A percentile compares a stretch with the other conserved stretches of the same genome.
Evolutionary conservation across 2,113 vertebrate genomes (phyloP).

Genomic region (Pomatostomus ruficeps): DNA sequence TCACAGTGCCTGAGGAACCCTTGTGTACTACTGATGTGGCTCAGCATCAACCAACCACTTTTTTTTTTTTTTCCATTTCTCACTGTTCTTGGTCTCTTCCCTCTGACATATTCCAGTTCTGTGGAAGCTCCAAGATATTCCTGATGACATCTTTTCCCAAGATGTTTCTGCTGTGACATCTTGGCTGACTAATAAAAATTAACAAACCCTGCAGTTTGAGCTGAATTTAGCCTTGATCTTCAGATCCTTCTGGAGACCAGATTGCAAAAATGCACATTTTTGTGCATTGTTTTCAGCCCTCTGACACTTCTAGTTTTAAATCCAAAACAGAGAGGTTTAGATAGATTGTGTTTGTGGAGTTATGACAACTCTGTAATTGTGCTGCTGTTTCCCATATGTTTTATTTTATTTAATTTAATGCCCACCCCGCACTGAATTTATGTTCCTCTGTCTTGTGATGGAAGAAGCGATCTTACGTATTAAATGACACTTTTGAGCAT

Average conservation of each 20-base stretch:
- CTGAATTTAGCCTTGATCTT: neutral
- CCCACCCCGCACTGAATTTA: neutral
- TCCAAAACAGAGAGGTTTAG: neutral
- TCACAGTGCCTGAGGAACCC: neutral
- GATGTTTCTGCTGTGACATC: neutral
- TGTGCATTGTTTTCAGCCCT: neutral
- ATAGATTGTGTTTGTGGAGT: neutral
- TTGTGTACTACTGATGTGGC: rapidly evolving
- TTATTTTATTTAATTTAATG: neutral
- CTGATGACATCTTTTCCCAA: neutral
- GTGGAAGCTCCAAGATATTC: neutral
- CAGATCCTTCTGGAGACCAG: neutral
- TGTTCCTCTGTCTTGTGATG: neutral
- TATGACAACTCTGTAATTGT: neutral
- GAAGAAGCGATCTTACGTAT: rapidly evolving
- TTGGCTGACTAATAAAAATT: neutral
- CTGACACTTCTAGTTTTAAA: neutral
- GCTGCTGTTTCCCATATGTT: neutral
- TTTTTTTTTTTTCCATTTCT: neutral
- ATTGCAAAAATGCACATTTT: neutral
- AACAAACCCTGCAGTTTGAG: neutral
- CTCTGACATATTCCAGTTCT: neutral
- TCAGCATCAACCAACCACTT: neutral
- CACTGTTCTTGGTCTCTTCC: neutral
- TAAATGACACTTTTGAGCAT: neutral